A percentile compares a stretch with the other conserved stretches of the same genome.
phyloP scores from a whole-genome alignment of 2,888 invertebrate species.

The Drosophila mimica region DNA sequence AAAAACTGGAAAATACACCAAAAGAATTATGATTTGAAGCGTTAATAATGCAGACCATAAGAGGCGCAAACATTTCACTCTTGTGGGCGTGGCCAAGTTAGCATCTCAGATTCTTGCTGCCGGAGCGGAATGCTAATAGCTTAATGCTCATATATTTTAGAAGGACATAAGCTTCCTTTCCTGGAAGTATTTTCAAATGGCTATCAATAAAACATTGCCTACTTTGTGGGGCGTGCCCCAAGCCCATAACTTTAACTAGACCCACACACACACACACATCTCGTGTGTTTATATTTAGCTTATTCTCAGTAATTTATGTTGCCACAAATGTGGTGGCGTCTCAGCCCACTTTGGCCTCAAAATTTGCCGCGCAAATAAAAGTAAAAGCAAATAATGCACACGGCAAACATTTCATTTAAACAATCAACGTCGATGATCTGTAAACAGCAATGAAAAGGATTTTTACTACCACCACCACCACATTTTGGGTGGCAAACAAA shows the following conservation, averaged over 20 bases:
- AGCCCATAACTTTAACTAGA: conserved; percentile 54
- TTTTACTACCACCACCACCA: conserved; percentile 47
- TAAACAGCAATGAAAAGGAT: conserved; percentile 79
- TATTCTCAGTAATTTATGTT: conserved; percentile 57
- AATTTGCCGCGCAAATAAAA: conserved; percentile 69
- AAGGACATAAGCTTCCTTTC: conserved; percentile 46
- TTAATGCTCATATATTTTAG: conserved; percentile 25
- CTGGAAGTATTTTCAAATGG: conserved; percentile 40
- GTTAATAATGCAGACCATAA: conserved; percentile 36
- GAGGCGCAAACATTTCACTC: conserved; percentile 34
- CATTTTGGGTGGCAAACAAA: conserved; percentile 61
- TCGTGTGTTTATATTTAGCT: conserved; percentile 66
- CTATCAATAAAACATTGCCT: conserved; percentile 74
- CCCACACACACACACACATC: neutral
- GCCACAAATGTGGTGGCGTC: conserved; percentile 51
- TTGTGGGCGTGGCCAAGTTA: conserved; percentile 13
- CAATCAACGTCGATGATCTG: conserved; percentile 83
- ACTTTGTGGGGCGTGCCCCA: conserved; percentile 44
- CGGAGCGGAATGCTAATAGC: conserved; percentile 50
- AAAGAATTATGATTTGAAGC: conserved; percentile 44
- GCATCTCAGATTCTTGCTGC: neutral
- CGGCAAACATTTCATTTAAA: conserved; percentile 80
- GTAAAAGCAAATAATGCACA: conserved; percentile 75
- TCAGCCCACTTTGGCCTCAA: conserved; percentile 27
- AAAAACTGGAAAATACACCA: conserved; percentile 24